Conservation (phyloP, 1,140 invertebrate genomes). For the Drosophila parabipectinata region DNA sequence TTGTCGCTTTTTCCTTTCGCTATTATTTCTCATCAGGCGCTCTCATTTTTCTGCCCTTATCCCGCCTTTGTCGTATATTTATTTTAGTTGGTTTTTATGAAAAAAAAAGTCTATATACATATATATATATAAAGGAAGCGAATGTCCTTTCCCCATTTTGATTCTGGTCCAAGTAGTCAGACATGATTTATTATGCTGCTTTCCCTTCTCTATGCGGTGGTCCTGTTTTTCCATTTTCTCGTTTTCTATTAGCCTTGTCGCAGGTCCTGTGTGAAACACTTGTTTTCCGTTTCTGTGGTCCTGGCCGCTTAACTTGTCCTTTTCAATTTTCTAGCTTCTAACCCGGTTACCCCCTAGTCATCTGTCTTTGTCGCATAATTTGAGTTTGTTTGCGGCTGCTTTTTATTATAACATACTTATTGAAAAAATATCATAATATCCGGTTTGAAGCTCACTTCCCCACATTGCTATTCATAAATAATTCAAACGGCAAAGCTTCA, state of each 20-base stretch:
- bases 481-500: conserved; percentile 35
- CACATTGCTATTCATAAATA: conserved; percentile 41
- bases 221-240: conserved; percentile 42
- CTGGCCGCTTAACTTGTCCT: conserved; percentile 45
- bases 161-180: conserved; percentile 39
- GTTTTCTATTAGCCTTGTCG: conserved; percentile 39
- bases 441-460: neutral
- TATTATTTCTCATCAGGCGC: conserved; percentile 64
- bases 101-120: conserved; percentile 1
- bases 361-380: conserved; percentile 29
- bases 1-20: conserved; percentile 67
- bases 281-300: conserved; percentile 15
- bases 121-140: conserved; percentile 2
- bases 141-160: conserved; percentile 26
- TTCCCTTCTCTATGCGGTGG: neutral
- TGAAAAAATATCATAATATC: conserved; percentile 33
- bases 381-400: conserved; percentile 19
- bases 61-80: conserved; percentile 16
- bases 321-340: conserved; percentile 40
- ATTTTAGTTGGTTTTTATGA: conserved; percentile 48
- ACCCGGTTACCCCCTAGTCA: conserved; percentile 3
- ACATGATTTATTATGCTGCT: conserved; percentile 52
- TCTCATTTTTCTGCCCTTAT: conserved; percentile 3
- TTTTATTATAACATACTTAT: conserved; percentile 9
- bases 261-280: conserved; percentile 14